Percentiles rank a stretch among this genome's conserved stretches.
Evolutionary conservation across 2,888 invertebrate species (phyloP).

Genomic region (Melanophora roralis): DNA sequence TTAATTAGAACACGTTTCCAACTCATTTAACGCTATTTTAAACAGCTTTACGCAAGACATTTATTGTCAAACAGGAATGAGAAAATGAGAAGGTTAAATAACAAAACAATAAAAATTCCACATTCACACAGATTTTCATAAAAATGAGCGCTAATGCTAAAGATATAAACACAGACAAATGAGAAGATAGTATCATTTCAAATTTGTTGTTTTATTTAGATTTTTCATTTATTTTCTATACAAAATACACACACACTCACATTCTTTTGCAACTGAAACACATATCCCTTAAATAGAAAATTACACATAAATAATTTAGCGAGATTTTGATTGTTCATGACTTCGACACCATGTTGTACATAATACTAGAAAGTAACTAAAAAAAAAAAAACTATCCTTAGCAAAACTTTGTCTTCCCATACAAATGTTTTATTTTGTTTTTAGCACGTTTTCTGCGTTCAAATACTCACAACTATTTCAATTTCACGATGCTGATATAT

Average conservation of each 20-base stretch:
- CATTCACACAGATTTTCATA: constrained; percentile 11
- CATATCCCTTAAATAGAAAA: background rate
- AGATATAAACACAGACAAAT: background rate
- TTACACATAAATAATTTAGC: constrained; percentile 52
- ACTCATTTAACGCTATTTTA: constrained; percentile 55
- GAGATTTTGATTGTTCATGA: constrained; percentile 69
- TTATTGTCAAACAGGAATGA: constrained; percentile 29
- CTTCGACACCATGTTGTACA: constrained; percentile 63
- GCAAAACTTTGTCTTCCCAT: constrained; percentile 15
- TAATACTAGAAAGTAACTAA: constrained; percentile 10
- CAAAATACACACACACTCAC: constrained; percentile 10
- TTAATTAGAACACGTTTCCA: constrained; percentile 62
- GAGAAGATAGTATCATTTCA: constrained; percentile 26
- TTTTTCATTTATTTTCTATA: background rate
- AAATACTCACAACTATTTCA: background rate
- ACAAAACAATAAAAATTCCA: constrained; percentile 30
- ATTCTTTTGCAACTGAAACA: too few relatives aligned
- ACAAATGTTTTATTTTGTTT: background rate
- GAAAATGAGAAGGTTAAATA: background rate
- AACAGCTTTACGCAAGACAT: constrained; percentile 1
- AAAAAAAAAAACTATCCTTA: background rate
- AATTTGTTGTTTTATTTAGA: background rate
- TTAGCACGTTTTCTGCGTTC: background rate
- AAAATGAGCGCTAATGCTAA: background rate
- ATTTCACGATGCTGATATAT: constrained; percentile 20